Evolutionary conservation across 23 tunicate species (phyloP), one percentile per base, ranked within the genome.

Genomic region (Ciona savignyi): DNA sequence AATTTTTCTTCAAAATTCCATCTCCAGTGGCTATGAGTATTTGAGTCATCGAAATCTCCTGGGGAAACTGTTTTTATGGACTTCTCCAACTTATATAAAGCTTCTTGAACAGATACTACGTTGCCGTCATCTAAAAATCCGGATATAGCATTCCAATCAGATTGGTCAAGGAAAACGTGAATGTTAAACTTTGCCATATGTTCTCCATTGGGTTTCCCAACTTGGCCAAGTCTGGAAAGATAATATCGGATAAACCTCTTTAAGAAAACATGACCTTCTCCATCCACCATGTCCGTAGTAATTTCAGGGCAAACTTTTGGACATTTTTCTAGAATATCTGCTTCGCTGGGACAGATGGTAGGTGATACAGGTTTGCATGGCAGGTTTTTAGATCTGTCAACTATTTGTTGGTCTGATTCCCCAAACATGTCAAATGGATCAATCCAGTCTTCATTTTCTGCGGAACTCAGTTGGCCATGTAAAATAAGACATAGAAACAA

Each of bases 1-100:
- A 86, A 74, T 23, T 65, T 51, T 71, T 79, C 81, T 34, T 86
- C 93, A 68, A 86, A 86, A 61, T 74, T 86, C 79, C 70, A 71
- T 23, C 15, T 33, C 71, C 66, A 79, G n/a, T n/a, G n/a, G n/a
- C n/a, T n/a, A n/a, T n/a, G n/a, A n/a, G n/a, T n/a, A 48, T 56
- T 25, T 23, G 62, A 48, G 2, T 70, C 24, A 20, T 29, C 51
- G 34, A 25, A 48, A 2, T 33, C 30, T 23, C 31, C 25, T 4
- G 35, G 4, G 21, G 71, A 65, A 74, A 82, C 67, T 2, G 67
- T 24, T 15, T 9, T 24, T 27, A 82, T 27, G 23, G 71, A 32
- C 1, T 49, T 35, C 66, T 82, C 86, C 0, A 82, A 71, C 3
- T 24, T 26, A 2, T 42, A n/a, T 4, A 31, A 6, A 11, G 9